A percentile compares a stretch with the other conserved stretches of the same genome.
These are phyloP conservation scores for Sternotherus odoratus DNA, from an alignment of 2,797 vertebrate genomes.

Conservation along the genomic window DNA sequence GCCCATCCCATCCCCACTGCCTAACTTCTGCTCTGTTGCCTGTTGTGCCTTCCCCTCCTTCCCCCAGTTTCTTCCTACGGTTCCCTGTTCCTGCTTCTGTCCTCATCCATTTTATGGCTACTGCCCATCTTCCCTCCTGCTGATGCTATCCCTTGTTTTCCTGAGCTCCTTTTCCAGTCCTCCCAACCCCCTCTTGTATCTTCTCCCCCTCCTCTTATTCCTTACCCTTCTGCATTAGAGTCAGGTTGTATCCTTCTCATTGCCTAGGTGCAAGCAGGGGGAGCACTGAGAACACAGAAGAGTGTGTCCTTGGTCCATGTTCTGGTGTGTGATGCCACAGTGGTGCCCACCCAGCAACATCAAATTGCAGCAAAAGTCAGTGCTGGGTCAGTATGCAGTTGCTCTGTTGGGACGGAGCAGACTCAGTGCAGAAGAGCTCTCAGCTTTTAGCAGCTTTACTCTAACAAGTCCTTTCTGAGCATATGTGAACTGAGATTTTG, in stretches of 20 bases:
- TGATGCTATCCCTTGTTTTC: neutral
- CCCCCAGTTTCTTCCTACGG: neutral
- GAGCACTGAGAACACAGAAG: neutral
- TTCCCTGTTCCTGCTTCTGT: neutral
- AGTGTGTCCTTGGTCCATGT: neutral
- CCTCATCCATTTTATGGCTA: neutral
- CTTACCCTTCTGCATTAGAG: neutral
- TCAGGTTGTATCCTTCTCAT: neutral
- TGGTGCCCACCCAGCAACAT: too few species aligned
- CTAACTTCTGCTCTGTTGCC: neutral
- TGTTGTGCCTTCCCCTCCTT: neutral
- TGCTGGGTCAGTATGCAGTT: neutral
- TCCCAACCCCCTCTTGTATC: neutral
- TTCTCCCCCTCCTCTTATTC: neutral
- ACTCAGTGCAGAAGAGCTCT: neutral
- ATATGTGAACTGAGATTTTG: neutral
- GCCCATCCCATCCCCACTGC: neutral
- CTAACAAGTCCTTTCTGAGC: neutral
- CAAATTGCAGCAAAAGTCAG: neutral
- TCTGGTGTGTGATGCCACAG: neutral
- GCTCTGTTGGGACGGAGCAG: neutral
- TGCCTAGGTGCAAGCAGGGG: neutral
- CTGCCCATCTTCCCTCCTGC: neutral
- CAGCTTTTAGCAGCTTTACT: neutral
- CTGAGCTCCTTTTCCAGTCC: too few species aligned